These are phyloP conservation scores for Oithona nana DNA, from an alignment of 2,888 invertebrate species.

Conservation along the genomic window DNA sequence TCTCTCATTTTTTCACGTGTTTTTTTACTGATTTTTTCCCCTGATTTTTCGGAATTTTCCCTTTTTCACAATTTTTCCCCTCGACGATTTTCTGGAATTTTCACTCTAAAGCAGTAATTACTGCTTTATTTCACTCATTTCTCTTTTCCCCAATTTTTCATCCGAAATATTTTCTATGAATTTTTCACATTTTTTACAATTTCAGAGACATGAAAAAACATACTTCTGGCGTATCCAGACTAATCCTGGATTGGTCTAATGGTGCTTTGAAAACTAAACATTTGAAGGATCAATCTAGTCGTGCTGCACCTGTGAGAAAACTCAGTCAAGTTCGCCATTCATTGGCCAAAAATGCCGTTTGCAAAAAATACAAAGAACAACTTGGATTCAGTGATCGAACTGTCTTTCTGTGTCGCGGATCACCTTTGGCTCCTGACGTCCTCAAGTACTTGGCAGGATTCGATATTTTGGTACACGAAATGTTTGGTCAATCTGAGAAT, in stretches of 20 bases:
- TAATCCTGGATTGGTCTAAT: conserved; percentile 15
- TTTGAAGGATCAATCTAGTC: neutral
- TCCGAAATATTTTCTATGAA: no score
- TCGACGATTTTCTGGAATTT: no score
- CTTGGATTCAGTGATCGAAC: conserved; percentile 4
- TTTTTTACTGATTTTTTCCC: no score
- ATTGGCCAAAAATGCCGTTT: conserved; percentile 12
- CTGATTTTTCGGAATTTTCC: no score
- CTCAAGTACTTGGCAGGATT: conserved; percentile 12
- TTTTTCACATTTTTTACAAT: no score
- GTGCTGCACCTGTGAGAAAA: neutral
- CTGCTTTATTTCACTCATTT: no score
- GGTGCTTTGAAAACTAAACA: conserved; percentile 6
- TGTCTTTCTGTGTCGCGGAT: conserved; percentile 12
- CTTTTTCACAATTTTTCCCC: no score
- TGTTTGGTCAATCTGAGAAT: conserved; percentile 12
- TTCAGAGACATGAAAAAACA: neutral
- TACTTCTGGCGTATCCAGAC: conserved; percentile 1
- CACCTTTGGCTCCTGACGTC: neutral
- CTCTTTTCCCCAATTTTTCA: no score
- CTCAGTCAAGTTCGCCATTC: neutral
- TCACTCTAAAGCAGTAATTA: no score
- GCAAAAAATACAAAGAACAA: conserved; percentile 15
- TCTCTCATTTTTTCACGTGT: no score
- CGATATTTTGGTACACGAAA: conserved; percentile 15